A percentile compares a stretch with the other conserved stretches of the same genome.
These are phyloP conservation scores for Nothobranchius kuhntae DNA, from an alignment of 2,113 vertebrate species.

Conservation along the genomic window DNA sequence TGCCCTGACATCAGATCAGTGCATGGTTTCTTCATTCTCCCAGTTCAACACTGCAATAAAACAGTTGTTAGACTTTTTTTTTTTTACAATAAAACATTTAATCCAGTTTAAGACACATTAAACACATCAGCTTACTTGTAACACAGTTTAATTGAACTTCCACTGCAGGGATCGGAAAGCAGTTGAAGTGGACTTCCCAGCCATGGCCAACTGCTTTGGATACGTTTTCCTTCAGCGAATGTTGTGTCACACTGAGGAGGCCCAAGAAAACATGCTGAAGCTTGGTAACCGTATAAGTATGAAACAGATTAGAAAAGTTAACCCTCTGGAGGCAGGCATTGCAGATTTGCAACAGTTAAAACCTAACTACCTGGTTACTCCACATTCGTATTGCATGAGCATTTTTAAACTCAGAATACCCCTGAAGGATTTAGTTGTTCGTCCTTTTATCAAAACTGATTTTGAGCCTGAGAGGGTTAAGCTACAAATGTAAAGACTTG, in stretches of 20 bases:
- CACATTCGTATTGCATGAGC: too few species aligned
- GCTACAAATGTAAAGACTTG: neutral
- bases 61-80: neutral
- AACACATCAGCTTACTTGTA: neutral
- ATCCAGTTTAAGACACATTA: neutral
- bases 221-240: constrained; percentile 90
- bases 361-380: too few species aligned
- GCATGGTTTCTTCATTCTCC: constrained; percentile 2
- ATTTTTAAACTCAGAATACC: too few species aligned
- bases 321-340: too few species aligned
- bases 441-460: too few species aligned
- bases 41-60: constrained; percentile 7
- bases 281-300: constrained; percentile 79
- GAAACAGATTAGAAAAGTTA: neutral
- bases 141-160: constrained; percentile 20
- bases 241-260: constrained; percentile 87
- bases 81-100: neutral
- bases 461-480: too few species aligned
- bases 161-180: constrained; percentile 85
- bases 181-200: constrained; percentile 86
- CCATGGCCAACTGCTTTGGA: constrained; percentile 87
- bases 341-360: too few species aligned
- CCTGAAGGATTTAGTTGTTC: too few species aligned
- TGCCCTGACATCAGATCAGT: neutral
- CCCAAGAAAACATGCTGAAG: constrained; percentile 89